phyloP scores from a whole-genome alignment of 2,797 vertebrate genomes.

The Anisognathus igniventris region DNA sequence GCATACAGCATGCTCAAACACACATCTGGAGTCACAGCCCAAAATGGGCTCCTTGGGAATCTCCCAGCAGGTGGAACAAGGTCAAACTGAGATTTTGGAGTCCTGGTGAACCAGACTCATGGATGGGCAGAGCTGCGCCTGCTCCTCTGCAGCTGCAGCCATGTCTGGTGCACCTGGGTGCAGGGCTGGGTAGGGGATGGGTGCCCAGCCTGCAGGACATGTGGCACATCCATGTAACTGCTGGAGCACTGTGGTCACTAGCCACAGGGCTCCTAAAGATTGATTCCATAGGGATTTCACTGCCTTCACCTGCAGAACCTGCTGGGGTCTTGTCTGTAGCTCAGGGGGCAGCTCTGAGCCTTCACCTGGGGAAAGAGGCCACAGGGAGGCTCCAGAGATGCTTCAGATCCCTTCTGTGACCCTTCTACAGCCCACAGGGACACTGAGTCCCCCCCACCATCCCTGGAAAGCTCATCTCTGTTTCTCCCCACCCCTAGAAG shows the following conservation, averaged over 20 bases:
- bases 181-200: neutral
- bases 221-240: neutral
- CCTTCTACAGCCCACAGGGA: neutral
- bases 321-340: neutral
- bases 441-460: too few relatives aligned
- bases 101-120: neutral
- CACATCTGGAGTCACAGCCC: neutral
- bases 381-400: neutral
- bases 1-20: rapidly evolving
- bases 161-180: neutral
- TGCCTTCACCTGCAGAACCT: neutral
- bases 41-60: neutral
- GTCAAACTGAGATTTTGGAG: neutral
- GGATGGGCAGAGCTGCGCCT: neutral
- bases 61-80: neutral
- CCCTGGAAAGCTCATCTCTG: neutral
- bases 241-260: neutral
- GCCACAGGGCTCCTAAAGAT: rapidly evolving
- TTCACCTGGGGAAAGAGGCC: too few relatives aligned
- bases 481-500: neutral
- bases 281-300: neutral
- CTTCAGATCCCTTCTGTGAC: neutral
- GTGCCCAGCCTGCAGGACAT: neutral
- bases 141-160: neutral
- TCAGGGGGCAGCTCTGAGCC: neutral